These are phyloP conservation scores for Malurus alboscapulatus DNA, from an alignment of 2,113 vertebrate species.

Conservation along the genomic window DNA sequence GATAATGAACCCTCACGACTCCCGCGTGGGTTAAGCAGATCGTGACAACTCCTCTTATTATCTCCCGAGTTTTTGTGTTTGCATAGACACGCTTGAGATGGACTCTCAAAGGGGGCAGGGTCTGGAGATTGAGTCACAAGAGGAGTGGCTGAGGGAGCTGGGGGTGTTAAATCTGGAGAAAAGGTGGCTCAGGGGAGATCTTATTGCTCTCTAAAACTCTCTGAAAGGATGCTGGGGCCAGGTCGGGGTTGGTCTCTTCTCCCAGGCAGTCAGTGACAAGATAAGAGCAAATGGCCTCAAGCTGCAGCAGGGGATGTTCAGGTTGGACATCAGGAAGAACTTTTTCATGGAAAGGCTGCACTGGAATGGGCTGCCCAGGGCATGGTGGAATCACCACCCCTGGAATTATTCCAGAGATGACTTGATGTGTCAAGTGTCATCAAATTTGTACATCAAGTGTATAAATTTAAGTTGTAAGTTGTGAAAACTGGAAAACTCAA, in stretches of 20 bases:
- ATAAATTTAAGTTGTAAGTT: conserved; percentile 77
- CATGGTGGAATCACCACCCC: background rate
- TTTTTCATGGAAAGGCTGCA: background rate
- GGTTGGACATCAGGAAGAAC: background rate
- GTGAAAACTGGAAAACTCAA: conserved; percentile 81
- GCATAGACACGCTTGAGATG: background rate
- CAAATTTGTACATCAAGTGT: conserved; percentile 32
- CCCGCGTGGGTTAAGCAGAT: too few species aligned
- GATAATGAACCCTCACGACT: too few species aligned
- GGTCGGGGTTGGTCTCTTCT: background rate
- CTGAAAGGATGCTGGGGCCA: background rate
- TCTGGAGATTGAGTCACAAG: background rate
- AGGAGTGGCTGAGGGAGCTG: background rate
- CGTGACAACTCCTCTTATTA: too few species aligned
- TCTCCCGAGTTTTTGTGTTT: rapidly evolving
- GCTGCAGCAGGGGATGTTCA: background rate
- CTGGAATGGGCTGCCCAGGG: background rate
- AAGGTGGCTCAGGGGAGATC: background rate
- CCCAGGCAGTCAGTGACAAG: background rate
- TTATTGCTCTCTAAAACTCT: background rate
- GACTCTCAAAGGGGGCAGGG: background rate
- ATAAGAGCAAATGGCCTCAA: background rate
- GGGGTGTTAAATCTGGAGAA: background rate
- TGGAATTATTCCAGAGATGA: background rate
- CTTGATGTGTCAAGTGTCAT: too few species aligned